Conservation (phyloP, 2,113 vertebrate species). For the Callospermophilus lateralis region DNA sequence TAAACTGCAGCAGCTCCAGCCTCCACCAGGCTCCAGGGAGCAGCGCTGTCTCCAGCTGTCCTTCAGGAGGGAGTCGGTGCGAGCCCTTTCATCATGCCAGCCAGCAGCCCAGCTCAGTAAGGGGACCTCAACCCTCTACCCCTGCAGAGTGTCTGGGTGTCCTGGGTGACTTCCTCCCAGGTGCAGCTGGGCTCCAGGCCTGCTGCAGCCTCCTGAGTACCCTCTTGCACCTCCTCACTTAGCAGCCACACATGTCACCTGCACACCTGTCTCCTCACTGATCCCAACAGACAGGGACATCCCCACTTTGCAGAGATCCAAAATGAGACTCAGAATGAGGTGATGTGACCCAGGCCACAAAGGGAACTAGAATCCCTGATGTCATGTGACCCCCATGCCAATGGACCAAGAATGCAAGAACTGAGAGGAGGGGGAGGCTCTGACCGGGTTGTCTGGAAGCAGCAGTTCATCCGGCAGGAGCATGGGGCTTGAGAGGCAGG, state of each 20-base stretch:
- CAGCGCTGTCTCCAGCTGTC: slow-evolving; percentile 91
- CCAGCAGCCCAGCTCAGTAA: slow-evolving; percentile 85
- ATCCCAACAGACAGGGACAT: rapidly evolving
- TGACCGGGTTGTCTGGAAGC: neutral
- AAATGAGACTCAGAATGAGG: neutral
- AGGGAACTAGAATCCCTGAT: rapidly evolving
- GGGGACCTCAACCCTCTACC: slow-evolving; percentile 80
- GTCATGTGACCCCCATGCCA: rapidly evolving
- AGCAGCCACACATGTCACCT: neutral
- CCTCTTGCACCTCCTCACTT: neutral
- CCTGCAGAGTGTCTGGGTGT: slow-evolving; percentile 81
- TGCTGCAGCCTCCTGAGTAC: rapidly evolving
- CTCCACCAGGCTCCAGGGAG: slow-evolving; percentile 79
- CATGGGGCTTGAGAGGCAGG: rapidly evolving
- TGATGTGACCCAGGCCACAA: neutral
- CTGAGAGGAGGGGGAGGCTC: neutral
- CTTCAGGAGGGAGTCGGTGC: slow-evolving; percentile 80
- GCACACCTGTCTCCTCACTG: neutral
- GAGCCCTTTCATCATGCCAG: slow-evolving; percentile 86
- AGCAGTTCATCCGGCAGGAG: neutral
- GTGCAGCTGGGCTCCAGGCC: neutral
- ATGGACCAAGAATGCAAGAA: rapidly evolving
- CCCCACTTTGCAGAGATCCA: neutral
- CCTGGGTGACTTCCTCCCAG: slow-evolving; percentile 79
- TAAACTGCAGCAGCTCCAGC: slow-evolving; percentile 85